Conservation (phyloP, 2,113 vertebrate genomes). For the Myotis davidii region DNA sequence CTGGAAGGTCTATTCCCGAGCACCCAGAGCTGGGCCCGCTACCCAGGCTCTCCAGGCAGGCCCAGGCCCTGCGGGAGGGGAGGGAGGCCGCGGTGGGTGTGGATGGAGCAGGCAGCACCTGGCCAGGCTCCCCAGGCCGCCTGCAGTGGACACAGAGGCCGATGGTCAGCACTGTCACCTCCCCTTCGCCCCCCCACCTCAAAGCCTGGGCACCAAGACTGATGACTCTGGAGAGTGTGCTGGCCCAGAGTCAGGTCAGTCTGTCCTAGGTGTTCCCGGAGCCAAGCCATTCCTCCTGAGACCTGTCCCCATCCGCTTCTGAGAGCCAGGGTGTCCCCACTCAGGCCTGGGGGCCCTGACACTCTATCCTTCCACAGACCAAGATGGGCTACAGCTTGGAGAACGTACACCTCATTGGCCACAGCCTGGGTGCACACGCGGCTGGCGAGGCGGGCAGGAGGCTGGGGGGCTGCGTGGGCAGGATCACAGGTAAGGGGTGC, state of each 20-base stretch:
- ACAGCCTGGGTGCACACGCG: constrained; percentile 91
- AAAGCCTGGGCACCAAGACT: accelerated
- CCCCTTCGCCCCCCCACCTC: accelerated
- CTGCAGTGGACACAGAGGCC: constrained; percentile 36
- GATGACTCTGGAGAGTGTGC: accelerated
- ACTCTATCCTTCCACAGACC: constrained; percentile 75
- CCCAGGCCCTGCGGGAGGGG: accelerated
- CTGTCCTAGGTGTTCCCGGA: background rate
- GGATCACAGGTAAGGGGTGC: constrained; percentile 89
- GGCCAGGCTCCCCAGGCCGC: background rate
- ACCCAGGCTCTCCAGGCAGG: background rate
- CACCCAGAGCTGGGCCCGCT: background rate
- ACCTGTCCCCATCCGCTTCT: accelerated
- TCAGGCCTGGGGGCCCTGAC: accelerated
- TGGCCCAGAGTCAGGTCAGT: accelerated
- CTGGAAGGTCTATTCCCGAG: too few relatives aligned
- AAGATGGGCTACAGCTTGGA: constrained; percentile 79
- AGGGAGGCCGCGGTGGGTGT: accelerated
- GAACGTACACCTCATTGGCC: constrained; percentile 90
- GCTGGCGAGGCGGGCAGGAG: constrained; percentile 88
- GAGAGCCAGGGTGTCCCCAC: accelerated
- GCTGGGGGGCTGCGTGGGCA: constrained; percentile 78
- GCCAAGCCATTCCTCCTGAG: accelerated
- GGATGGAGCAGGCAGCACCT: accelerated
- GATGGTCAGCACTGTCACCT: constrained; percentile 36